phyloP scores from a whole-genome alignment of 1,140 invertebrate species.

The Drosophila orosa region DNA sequence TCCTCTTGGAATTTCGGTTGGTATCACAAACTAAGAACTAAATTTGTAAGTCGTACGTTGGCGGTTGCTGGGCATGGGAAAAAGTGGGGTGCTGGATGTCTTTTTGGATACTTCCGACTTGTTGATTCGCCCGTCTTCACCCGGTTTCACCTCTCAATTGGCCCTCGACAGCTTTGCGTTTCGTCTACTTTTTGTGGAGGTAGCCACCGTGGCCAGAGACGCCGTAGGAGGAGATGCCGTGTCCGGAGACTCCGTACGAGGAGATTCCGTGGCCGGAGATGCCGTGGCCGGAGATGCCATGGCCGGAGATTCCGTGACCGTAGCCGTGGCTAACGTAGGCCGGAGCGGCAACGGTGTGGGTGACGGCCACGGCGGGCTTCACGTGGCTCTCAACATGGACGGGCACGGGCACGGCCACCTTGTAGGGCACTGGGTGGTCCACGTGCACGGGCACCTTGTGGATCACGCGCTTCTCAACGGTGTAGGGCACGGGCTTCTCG shows the following conservation, averaged over 20 bases:
- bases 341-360: slow-evolving; percentile 61
- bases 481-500: slow-evolving; percentile 87
- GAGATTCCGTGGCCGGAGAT: slow-evolving; percentile 43
- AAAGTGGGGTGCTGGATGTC: slow-evolving; percentile 21
- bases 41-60: slow-evolving; percentile 79
- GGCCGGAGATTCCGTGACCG: slow-evolving; percentile 37
- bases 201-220: slow-evolving; percentile 73
- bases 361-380: slow-evolving; percentile 58
- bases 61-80: slow-evolving; percentile 51
- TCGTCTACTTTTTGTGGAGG: slow-evolving; percentile 82
- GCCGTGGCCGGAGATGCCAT: slow-evolving; percentile 45
- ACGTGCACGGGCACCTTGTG: slow-evolving; percentile 85
- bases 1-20: slow-evolving; percentile 72
- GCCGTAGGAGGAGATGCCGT: slow-evolving; percentile 63
- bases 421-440: slow-evolving; percentile 86
- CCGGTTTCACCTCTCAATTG: slow-evolving; percentile 55
- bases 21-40: slow-evolving; percentile 83
- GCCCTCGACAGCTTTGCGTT: slow-evolving; percentile 63
- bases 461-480: slow-evolving; percentile 86
- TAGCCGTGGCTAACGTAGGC: slow-evolving; percentile 54
- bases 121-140: slow-evolving; percentile 65
- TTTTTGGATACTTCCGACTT: slow-evolving; percentile 56
- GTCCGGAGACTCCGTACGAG: slow-evolving; percentile 47
- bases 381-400: slow-evolving; percentile 84
- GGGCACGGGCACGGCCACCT: slow-evolving; percentile 86